phyloP scores from a whole-genome alignment of 2,888 invertebrate species.

The Cryptus viduatorius region DNA sequence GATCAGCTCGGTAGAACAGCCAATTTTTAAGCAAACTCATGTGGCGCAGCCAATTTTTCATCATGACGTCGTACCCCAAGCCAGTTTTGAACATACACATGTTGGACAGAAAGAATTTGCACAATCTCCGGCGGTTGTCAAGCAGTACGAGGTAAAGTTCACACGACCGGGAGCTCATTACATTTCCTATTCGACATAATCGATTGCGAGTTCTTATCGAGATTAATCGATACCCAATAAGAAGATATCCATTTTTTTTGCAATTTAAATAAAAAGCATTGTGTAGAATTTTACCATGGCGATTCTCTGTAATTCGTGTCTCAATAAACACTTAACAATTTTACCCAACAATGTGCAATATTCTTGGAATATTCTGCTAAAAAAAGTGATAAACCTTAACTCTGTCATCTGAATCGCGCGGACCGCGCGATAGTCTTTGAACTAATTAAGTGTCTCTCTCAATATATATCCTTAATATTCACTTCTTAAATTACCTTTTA shows the following conservation, averaged over 20 bases:
- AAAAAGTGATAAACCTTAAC: too few relatives aligned
- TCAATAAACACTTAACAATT: conserved; percentile 24
- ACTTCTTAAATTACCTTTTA: not conserved
- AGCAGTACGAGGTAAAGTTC: not conserved
- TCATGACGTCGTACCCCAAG: too few relatives aligned
- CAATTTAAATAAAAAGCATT: not conserved
- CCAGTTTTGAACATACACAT: too few relatives aligned
- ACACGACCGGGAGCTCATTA: not conserved
- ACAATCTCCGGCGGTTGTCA: not conserved
- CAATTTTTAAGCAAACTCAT: too few relatives aligned
- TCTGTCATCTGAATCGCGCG: too few relatives aligned
- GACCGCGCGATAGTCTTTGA: too few relatives aligned
- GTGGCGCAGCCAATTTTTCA: too few relatives aligned
- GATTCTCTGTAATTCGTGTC: conserved; percentile 13
- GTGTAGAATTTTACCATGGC: not conserved
- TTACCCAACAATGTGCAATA: too few relatives aligned
- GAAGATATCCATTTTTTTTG: not conserved
- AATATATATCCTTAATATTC: not conserved
- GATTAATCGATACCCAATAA: not conserved
- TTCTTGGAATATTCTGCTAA: too few relatives aligned
- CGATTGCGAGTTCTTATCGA: not conserved
- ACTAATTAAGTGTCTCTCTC: not conserved
- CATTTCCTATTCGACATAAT: not conserved
- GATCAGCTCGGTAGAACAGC: too few relatives aligned
- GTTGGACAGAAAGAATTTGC: too few relatives aligned